Evolutionary conservation across 2,888 invertebrate genomes (phyloP).

Genomic region (Yponomeuta sedellus): DNA sequence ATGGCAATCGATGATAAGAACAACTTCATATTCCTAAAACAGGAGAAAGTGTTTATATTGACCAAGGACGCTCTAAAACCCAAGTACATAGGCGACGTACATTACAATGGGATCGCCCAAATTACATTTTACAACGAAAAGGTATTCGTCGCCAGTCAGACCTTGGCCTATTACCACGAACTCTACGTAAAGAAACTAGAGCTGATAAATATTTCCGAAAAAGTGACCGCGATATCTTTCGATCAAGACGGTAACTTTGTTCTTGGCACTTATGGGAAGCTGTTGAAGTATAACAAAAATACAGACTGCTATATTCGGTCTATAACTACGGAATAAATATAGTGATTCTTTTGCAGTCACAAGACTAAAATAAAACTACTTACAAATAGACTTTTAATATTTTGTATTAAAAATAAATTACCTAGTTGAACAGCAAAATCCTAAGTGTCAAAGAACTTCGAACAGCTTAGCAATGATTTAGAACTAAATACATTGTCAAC

Average conservation of each 20-base stretch:
- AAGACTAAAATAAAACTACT: not conserved
- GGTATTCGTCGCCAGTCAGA: constrained; percentile 50
- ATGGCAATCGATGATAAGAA: constrained; percentile 54
- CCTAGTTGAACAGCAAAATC: too few relatives aligned
- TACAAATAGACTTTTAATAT: too few relatives aligned
- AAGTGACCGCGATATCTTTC: constrained; percentile 55
- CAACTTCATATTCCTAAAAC: constrained; percentile 56
- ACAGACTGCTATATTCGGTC: constrained; percentile 36
- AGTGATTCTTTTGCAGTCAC: not conserved
- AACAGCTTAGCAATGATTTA: not conserved
- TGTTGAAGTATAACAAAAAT: constrained; percentile 48
- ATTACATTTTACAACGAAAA: constrained; percentile 49
- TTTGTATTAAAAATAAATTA: too few relatives aligned
- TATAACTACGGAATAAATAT: constrained; percentile 18
- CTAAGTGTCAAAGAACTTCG: not conserved
- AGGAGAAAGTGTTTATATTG: constrained; percentile 46
- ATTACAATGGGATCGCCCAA: constrained; percentile 51
- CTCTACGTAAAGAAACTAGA: constrained; percentile 47
- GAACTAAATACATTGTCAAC: not conserved
- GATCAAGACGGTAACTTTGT: constrained; percentile 47
- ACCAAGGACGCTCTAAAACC: constrained; percentile 40
- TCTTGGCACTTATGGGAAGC: constrained; percentile 46
- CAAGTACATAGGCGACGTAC: constrained; percentile 41
- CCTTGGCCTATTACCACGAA: constrained; percentile 48
- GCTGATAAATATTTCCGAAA: constrained; percentile 43